phyloP scores from a whole-genome alignment of 2,113 vertebrate genomes.

The Perognathus longimembris region DNA sequence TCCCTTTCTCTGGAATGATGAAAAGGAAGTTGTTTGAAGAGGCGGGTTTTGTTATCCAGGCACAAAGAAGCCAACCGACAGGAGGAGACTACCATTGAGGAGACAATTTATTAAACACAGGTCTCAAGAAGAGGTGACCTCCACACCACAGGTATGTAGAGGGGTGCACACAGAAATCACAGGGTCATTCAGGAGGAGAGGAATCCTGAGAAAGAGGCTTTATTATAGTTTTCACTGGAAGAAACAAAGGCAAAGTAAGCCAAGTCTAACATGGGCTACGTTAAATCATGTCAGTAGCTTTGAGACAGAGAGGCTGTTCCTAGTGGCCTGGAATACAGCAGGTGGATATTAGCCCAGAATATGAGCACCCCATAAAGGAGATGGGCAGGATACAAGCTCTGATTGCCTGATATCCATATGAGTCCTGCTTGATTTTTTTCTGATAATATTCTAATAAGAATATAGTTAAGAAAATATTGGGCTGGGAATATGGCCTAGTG shows the following conservation, averaged over 20 bases:
- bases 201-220: not conserved
- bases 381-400: not conserved
- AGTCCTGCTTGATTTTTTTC: not conserved
- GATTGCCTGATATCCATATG: not conserved
- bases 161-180: not conserved
- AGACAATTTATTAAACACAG: not conserved
- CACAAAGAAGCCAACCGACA: not conserved
- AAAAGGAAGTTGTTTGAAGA: not conserved
- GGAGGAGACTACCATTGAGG: not conserved
- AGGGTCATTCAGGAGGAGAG: not conserved
- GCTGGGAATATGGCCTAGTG: no score
- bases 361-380: not conserved
- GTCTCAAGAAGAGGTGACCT: not conserved
- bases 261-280: not conserved
- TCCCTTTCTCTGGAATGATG: not conserved
- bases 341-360: not conserved
- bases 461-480: not conserved
- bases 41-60: not conserved
- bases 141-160: fast-evolving
- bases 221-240: not conserved
- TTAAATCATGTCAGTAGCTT: not conserved
- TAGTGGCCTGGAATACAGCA: not conserved
- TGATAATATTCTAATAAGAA: not conserved
- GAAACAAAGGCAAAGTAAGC: not conserved
- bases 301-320: not conserved